Conservation (phyloP, 2,888 invertebrate genomes). For the Euclidia mi region DNA sequence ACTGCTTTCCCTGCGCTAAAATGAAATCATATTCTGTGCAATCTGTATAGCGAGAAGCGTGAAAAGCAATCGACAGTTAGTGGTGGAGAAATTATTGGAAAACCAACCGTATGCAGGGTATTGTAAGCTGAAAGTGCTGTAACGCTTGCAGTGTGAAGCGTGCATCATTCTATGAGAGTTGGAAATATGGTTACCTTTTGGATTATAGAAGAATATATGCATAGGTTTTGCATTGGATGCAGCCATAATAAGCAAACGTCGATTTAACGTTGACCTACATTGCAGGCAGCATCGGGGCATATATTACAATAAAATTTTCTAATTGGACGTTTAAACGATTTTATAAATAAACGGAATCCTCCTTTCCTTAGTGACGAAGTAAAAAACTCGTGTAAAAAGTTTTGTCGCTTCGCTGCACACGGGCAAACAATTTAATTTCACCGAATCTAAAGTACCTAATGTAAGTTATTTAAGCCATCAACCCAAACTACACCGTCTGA, state of each 20-base stretch:
- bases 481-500: conserved; percentile 1
- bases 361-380: conserved; percentile 24
- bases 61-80: conserved; percentile 72
- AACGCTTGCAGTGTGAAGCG: conserved; percentile 28
- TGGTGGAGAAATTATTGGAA: conserved; percentile 25
- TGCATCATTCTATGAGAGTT: conserved; percentile 60
- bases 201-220: background rate
- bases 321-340: too few species aligned
- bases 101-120: conserved; percentile 36
- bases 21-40: conserved; percentile 77
- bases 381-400: conserved; percentile 68
- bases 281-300: too few species aligned
- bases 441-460: conserved; percentile 48
- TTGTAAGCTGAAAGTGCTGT: conserved; percentile 57
- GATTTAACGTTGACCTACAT: too few species aligned
- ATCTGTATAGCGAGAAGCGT: conserved; percentile 58
- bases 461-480: conserved; percentile 33
- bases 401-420: conserved; percentile 67
- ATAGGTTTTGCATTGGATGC: background rate
- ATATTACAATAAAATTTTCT: too few species aligned
- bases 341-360: background rate
- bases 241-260: background rate
- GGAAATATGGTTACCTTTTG: conserved; percentile 24
- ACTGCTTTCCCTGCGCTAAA: conserved; percentile 73
- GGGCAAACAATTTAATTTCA: conserved; percentile 51